Base-by-base conservation (phyloP, 2,113 vertebrate genomes). In the Mustela lutreola region DNA sequence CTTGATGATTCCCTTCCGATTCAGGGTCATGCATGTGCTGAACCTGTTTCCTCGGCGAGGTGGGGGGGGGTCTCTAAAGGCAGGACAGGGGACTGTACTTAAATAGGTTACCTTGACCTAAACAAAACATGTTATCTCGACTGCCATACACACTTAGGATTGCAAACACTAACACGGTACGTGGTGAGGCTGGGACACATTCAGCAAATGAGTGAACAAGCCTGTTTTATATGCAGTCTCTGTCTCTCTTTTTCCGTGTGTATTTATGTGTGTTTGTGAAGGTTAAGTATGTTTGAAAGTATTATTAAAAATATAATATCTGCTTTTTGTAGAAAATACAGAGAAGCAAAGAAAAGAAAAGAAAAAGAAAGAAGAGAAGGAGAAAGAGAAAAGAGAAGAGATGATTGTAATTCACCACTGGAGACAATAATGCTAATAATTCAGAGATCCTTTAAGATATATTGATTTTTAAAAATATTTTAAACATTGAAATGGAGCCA, bases 401-500 rank as follows among this genome's bases (percentile, higher is more conserved):
- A 75, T 88, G 33, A 24, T n/a, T 19, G 42, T 48, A 67, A 67
- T 31, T 45, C 19, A 65, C 31, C 31, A 67, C 28, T 5, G 48
- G 31, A 24, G 7, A 50, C 33, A 31, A 33, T 4, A 45, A n/a
- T n/a, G 62, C 31, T 50, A 86, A 86, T 22, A 86, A n/a, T 86
- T 67, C 22, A 22, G 19, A 36, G 7, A 60, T 22, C n/a, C 22
- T 76, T 85, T 60, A 76, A 76, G 50, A 45, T 48, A 33, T 58
- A 62, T 62, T 83, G 33, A 92, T 85, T 73, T 71, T 83, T 1
- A n/a, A 73, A 92, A 36, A 76, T 84, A 62, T n/a, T 92, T 36
- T 62, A 84, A 36, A 62, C 22, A 75, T 42, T 28, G 31, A 75
- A 92, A 92, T 62, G 15, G 22, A 33, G 21, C 15, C 50, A 71